Evolutionary conservation across 2,888 invertebrate genomes (phyloP).

Genomic region (Petrolisthes manimaculis): DNA sequence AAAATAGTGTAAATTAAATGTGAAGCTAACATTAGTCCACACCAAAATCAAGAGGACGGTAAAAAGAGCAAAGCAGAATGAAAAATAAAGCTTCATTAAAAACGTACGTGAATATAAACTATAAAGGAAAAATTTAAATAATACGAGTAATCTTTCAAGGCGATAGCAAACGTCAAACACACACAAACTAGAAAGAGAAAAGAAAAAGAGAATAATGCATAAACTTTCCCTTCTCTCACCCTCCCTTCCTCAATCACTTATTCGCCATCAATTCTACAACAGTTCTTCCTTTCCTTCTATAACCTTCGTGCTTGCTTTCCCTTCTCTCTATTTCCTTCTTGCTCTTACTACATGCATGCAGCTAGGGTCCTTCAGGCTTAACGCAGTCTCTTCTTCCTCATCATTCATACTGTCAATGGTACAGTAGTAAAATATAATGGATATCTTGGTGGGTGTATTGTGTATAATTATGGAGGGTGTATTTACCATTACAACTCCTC

Average conservation of each 20-base stretch:
- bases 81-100: not conserved
- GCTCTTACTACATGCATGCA: not conserved
- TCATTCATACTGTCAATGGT: too few species aligned
- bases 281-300: not conserved
- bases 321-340: not conserved
- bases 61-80: not conserved
- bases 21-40: too few species aligned
- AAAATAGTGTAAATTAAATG: too few species aligned
- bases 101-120: not conserved
- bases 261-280: not conserved
- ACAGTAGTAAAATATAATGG: too few species aligned
- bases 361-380: too few species aligned
- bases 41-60: not conserved
- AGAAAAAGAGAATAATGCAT: not conserved
- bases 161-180: too few species aligned
- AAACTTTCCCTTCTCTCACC: not conserved
- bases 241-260: not conserved
- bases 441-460: too few species aligned
- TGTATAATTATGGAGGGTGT: too few species aligned
- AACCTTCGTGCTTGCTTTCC: not conserved
- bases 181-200: too few species aligned
- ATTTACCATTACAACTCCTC: too few species aligned
- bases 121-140: not conserved
- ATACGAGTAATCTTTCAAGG: not conserved
- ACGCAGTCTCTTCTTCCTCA: too few species aligned